Percentiles rank a stretch among this genome's conserved stretches.
Evolutionary conservation across 1,140 invertebrate genomes (phyloP).

Genomic region (Brachionus rotundiformis): DNA sequence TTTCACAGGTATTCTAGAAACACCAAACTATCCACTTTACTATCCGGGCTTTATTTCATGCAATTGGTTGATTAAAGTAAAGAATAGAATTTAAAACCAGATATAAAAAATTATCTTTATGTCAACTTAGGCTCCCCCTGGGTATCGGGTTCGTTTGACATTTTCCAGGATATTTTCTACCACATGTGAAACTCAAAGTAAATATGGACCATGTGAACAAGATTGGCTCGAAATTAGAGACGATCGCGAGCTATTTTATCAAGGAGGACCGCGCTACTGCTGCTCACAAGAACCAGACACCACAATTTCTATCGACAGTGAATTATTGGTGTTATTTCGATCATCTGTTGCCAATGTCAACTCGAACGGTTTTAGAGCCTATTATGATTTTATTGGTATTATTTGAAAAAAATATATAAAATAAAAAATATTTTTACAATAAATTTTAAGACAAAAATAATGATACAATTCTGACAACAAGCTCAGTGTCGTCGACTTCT

Average conservation of each 20-base stretch:
- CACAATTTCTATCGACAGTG: slow-evolving; percentile 17
- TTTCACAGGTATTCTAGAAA: slow-evolving; percentile 39
- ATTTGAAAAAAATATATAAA: not conserved
- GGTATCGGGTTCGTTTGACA: slow-evolving; percentile 34
- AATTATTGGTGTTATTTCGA: slow-evolving; percentile 25
- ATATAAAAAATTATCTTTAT: not conserved
- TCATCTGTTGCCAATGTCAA: slow-evolving; percentile 3
- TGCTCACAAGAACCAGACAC: slow-evolving; percentile 10
- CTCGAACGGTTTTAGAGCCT: slow-evolving; percentile 42
- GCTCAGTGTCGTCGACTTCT: slow-evolving; percentile 63
- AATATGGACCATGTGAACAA: slow-evolving; percentile 43
- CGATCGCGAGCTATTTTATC: not conserved
- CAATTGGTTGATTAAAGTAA: slow-evolving; percentile 49
- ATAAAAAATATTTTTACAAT: not conserved
- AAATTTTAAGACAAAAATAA: not conserved
- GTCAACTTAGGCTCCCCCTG: slow-evolving; percentile 17
- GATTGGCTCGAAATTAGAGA: slow-evolving; percentile 52
- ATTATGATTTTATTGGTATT: slow-evolving; percentile 35
- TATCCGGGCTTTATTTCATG: slow-evolving; percentile 45
- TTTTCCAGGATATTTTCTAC: slow-evolving; percentile 9
- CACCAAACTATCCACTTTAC: slow-evolving; percentile 43
- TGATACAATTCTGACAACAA: not conserved
- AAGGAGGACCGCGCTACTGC: slow-evolving; percentile 50
- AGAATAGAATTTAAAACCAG: not conserved
- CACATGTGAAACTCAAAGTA: not conserved